Evolutionary conservation across 1,140 invertebrate genomes (phyloP), one percentile per base, ranked within the genome.

Genomic region (Ceratitis capitata): DNA sequence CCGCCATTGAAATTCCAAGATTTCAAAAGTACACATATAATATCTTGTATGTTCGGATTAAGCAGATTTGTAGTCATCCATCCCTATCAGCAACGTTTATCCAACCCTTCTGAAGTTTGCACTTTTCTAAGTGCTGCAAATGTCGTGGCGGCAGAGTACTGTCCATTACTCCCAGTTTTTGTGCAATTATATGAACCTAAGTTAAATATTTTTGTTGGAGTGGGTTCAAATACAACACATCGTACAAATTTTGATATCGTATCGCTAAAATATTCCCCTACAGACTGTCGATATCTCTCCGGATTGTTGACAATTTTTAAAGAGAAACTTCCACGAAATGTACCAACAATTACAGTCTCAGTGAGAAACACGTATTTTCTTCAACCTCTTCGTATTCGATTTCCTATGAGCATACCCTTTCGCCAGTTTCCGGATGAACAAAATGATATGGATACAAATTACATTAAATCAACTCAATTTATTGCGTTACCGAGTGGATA

Each of bases 211-310:
- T 99, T 96, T 92, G 92, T 95, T 51, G 97, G 97, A 35, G 94
- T 96, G 12, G 96, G 95, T 88, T 94, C 97, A 90, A 94, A 95
- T 74, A 95, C 94, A 89, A 95, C 95, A 78, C 93, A 95, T 10
- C 94, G 95, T 86, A 95, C 95, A 35, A 95, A 96, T 89, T 98
- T 97, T 92, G 96, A 98, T 88, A 97, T 98, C 94, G 95, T 98
- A 85, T 97, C 98, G 90, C 93, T 99, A 53, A 95, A 95, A 89
- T 94, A 94, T 88, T 94, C 96, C 85, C 97, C 97, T n/a, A 93
- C 94, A 53, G 95, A 97, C 88, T 98, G 95, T 88, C 95, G 95
- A 86, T 96, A 98, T 92, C 93, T 99, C 1, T 95, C 95, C 88
- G 96, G 96, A 1, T 92, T 97, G 78, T 92, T 97, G 49, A 94